Base-by-base conservation (phyloP, 2,888 invertebrate genomes). In the Ceriagrion tenellum region DNA sequence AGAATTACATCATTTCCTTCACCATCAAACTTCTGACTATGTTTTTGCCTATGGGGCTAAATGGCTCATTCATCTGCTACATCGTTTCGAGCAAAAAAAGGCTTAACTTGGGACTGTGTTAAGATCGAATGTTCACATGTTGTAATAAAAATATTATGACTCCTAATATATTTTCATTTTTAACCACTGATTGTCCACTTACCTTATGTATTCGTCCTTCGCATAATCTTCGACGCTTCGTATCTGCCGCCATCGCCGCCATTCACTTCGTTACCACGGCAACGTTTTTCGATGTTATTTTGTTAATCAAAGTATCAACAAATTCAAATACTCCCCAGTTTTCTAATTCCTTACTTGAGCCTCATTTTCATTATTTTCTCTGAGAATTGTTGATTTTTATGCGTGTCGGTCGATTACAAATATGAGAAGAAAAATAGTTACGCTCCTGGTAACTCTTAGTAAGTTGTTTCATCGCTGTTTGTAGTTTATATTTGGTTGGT, bases 41-140 rank as follows among this genome's bases (percentile, higher is more conserved):
- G 55, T 89, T 89, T 55, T 88, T 55, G 55, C 89, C 89, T n/a
- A 26, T 20, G 55, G 26, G 26, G 55, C n/a, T 89, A n/a, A 81
- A 81, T 35, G 35, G 81, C 81, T 81, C 30, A 81, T 35, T 35
- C 30, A 81, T 81, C 81, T 81, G 81, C 35, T 81, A 81, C 35
- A 81, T 81, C 35, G 81, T 81, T 81, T 35, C 30, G 35, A 55
- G 55, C 55, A 89, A 89, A 89, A 89, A n/a, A 89, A 89, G 47
- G 47, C 55, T 89, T n/a, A 89, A 89, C 55, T 55, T 89, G 55
- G 89, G 18, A 89, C 55, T 89, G 55, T 89, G 55, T 47, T 12
- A 55, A 89, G 89, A 55, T 89, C n/a, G n/a, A 89, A 89, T 89
- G 89, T 89, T 89, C 55, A n/a, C 89, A 81, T 81, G 35, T 81